phyloP scores from a whole-genome alignment of 1,140 invertebrate genomes.

The Bombus cullumanus region DNA sequence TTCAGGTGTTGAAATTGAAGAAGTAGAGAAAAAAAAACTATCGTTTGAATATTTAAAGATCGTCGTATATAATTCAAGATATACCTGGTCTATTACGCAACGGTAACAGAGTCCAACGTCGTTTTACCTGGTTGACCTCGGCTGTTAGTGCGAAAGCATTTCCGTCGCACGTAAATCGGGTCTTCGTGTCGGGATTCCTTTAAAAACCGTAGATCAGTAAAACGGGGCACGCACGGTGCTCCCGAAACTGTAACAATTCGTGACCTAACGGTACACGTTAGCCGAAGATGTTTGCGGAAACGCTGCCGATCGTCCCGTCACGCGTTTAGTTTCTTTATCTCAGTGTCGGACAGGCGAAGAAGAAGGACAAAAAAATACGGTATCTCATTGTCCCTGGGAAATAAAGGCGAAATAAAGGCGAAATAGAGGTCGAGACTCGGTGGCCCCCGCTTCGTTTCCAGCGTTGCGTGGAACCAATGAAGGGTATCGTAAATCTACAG shows the following conservation, averaged over 20 bases:
- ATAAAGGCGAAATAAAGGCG: conserved; percentile 40
- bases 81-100: background rate
- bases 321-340: conserved; percentile 68
- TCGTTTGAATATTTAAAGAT: background rate
- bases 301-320: conserved; percentile 61
- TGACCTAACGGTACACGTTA: conserved; percentile 69
- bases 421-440: conserved; percentile 51
- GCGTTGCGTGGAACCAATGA: conserved; percentile 70
- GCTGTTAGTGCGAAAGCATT: background rate
- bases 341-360: background rate
- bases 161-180: background rate
- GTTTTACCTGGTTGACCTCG: conserved; percentile 37
- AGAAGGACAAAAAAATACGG: conserved; percentile 48
- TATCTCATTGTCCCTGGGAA: conserved; percentile 62
- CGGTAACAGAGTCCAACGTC: background rate
- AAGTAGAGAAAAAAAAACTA: too few species aligned
- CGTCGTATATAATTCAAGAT: background rate
- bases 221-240: conserved; percentile 11
- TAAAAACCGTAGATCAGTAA: conserved; percentile 39
- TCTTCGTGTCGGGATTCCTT: background rate
- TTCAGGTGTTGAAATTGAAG: background rate
- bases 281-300: conserved; percentile 75
- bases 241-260: conserved; percentile 48
- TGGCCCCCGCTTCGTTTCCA: conserved; percentile 63
- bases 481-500: conserved; percentile 71